Conservation (phyloP, 2,797 vertebrate species). For the Artibeus lituratus region DNA sequence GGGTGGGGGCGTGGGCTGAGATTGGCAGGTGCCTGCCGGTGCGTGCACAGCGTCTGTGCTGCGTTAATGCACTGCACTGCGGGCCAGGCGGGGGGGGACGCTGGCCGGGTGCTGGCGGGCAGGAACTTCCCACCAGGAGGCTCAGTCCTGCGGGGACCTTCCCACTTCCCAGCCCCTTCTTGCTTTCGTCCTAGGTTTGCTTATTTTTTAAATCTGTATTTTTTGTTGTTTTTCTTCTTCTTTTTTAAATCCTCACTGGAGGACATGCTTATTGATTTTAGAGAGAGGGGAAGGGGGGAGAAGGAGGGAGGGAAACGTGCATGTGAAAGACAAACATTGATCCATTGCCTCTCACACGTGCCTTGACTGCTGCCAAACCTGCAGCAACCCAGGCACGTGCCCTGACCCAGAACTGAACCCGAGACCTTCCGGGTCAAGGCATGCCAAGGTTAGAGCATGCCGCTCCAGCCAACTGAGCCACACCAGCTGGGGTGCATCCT, state of each 20-base stretch:
- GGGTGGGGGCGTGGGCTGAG: slow-evolving; percentile 76
- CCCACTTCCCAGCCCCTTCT: neutral
- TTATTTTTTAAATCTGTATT: neutral
- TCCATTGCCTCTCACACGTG: neutral
- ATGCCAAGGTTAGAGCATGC: neutral
- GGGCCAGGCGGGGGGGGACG: slow-evolving; percentile 32
- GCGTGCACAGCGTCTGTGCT: slow-evolving; percentile 64
- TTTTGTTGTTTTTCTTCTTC: neutral
- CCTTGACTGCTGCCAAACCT: neutral
- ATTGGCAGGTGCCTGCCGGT: slow-evolving; percentile 82
- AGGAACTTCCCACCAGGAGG: slow-evolving; percentile 52
- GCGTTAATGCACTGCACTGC: slow-evolving; percentile 24
- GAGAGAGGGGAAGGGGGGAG: neutral
- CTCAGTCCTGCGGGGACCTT: slow-evolving; percentile 50
- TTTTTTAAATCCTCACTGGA: neutral
- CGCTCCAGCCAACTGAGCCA: too few relatives aligned
- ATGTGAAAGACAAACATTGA: neutral
- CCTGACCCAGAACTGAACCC: neutral
- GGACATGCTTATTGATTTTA: neutral
- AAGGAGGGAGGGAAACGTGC: neutral
- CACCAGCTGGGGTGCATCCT: neutral
- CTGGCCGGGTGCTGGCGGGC: slow-evolving; percentile 71
- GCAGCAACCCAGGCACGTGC: too few relatives aligned
- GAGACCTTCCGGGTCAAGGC: neutral
- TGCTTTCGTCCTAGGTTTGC: neutral